Base-by-base conservation (phyloP, 2,888 invertebrate genomes). In the Amblyjoppa fuscipennis region DNA sequence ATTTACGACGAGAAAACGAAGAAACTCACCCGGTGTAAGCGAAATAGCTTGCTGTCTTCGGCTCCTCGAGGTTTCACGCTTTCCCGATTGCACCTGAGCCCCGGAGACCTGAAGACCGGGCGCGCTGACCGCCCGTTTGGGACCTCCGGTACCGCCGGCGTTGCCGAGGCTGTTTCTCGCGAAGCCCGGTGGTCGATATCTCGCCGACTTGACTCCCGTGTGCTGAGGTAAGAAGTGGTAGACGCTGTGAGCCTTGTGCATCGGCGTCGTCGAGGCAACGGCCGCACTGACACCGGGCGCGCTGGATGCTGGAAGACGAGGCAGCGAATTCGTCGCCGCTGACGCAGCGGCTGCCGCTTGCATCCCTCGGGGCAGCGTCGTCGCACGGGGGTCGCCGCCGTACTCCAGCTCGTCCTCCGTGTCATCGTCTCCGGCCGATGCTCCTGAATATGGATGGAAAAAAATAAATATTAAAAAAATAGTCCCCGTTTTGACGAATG, bases 101-200 rank as follows among this genome's bases (percentile, higher is more conserved):
- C 95, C 94, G 38, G 94, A 93, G 51, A 96, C 96, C 88, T 97
- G 97, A 53, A 98, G 95, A 0, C 97, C 97, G 2, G 97, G 97
- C 0, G 97, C 97, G 25, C 97, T 97, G 9, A 96, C 96, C 0
- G 97, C 96, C 49, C 97, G 95, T 89, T 97, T 97, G 0, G 97
- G 96, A 81, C 95, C 94, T 61, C 79, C 83, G 5, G 90, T 87
- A 6, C 80, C 85, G 3, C 87, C 88, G 4, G 88, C 77, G 78
- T 88, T 88, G 64, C 89, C 89, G 25, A 92, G 91, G 84, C 94
- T 94, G 87, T 95, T 95, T 64, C 97, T 96, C 51, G 96, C 96
- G 94, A 97, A 97, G 1, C 97, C 98, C 0, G 98, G 98, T 1
- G 98, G 98, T 4, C 98, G 95, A 93, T 98, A 98, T 56, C 98